Evolutionary conservation across 2,888 invertebrate species (phyloP).

Genomic region (Drosophila vallismaia): DNA sequence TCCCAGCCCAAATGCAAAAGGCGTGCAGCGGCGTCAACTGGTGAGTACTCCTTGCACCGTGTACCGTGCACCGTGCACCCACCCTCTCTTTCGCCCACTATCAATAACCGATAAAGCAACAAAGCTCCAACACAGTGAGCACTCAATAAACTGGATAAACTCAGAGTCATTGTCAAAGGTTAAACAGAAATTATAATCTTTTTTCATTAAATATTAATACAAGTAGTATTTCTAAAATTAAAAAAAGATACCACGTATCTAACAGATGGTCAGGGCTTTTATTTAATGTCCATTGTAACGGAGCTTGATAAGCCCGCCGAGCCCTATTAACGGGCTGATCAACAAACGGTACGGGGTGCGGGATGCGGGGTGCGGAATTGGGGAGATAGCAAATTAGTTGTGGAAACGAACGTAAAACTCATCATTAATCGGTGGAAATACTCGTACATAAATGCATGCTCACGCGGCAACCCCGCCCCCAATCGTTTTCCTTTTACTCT

Average conservation of each 20-base stretch:
- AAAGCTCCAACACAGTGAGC: constrained; percentile 18
- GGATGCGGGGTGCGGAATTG: constrained; percentile 2
- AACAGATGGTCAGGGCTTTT: neutral
- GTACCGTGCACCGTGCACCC: neutral
- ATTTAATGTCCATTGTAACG: constrained; percentile 9
- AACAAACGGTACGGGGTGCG: constrained; percentile 1
- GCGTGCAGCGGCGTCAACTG: constrained; percentile 83
- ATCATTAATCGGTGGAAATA: constrained; percentile 75
- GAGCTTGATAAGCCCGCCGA: constrained; percentile 55
- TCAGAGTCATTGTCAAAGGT: neutral
- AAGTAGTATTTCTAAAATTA: neutral
- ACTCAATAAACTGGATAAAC: neutral
- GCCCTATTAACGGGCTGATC: constrained; percentile 28
- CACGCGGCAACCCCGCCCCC: constrained; percentile 28
- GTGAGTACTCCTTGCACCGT: constrained; percentile 74
- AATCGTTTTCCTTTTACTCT: constrained; percentile 11
- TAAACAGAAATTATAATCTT: too few species aligned
- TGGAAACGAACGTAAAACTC: constrained; percentile 63
- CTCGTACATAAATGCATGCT: constrained; percentile 53
- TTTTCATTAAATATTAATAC: too few species aligned
- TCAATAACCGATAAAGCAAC: constrained; percentile 40
- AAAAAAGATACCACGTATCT: neutral
- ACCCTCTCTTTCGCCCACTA: neutral
- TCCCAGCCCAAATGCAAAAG: constrained; percentile 76
- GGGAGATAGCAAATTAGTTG: constrained; percentile 39